Evolutionary conservation across 2,888 invertebrate species (phyloP).

Genomic region (Xanthorhoe designata): DNA sequence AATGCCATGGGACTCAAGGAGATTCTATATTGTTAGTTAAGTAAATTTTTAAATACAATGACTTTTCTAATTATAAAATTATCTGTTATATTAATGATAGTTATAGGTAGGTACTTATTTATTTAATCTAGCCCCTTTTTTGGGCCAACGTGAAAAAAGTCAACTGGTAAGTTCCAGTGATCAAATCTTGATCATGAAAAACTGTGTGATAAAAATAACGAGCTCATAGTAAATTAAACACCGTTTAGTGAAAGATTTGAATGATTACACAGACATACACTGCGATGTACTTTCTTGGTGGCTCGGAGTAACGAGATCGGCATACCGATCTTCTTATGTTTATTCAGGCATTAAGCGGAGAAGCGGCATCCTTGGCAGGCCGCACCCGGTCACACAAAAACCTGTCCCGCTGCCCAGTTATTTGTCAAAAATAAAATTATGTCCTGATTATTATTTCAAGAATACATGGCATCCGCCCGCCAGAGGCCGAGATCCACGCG

Average conservation of each 20-base stretch:
- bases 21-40: too few relatives aligned
- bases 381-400: constrained; percentile 63
- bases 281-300: constrained; percentile 33
- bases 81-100: too few relatives aligned
- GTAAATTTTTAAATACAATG: too few relatives aligned
- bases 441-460: constrained; percentile 79
- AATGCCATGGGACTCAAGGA: too few relatives aligned
- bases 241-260: constrained; percentile 9
- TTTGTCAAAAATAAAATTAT: constrained; percentile 84
- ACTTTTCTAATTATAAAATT: too few relatives aligned
- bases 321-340: constrained; percentile 63
- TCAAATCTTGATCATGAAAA: too few relatives aligned
- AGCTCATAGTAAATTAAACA: constrained; percentile 4
- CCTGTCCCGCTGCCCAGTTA: constrained; percentile 68
- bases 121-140: too few relatives aligned
- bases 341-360: constrained; percentile 58
- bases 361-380: constrained; percentile 55
- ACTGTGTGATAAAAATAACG: not conserved
- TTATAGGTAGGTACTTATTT: too few relatives aligned
- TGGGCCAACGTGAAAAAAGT: too few relatives aligned
- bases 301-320: constrained; percentile 58
- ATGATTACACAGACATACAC: constrained; percentile 18
- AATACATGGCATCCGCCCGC: constrained; percentile 64
- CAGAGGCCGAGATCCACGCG: constrained; percentile 70
- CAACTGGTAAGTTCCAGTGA: not conserved